These are phyloP conservation scores for Uropsilus gracilis DNA, from an alignment of 2,113 vertebrate genomes.

Conservation along the genomic window DNA sequence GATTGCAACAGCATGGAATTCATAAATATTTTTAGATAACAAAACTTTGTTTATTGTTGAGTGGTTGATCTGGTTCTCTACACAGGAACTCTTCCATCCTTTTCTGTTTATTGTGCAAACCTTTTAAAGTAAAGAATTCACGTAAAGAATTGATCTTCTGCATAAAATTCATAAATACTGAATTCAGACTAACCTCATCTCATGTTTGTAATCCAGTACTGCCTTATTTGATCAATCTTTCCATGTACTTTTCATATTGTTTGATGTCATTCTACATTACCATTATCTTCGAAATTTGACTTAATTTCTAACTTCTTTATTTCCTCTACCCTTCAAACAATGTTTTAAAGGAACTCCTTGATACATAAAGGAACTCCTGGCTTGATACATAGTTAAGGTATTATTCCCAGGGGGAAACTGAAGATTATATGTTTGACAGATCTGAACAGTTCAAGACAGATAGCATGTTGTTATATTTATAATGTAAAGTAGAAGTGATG, in stretches of 20 bases:
- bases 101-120: not conserved
- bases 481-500: not conserved
- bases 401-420: not conserved
- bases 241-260: not conserved
- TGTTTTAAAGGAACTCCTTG: not conserved
- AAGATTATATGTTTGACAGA: not conserved
- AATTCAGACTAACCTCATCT: not conserved
- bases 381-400: not conserved
- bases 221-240: not conserved
- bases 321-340: not conserved
- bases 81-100: not conserved
- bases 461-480: not conserved
- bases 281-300: not conserved
- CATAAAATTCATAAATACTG: not conserved
- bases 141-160: not conserved
- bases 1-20: not conserved
- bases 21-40: not conserved
- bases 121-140: not conserved
- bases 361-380: not conserved
- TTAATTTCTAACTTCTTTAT: not conserved
- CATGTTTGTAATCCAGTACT: not conserved
- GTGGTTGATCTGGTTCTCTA: not conserved
- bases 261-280: not conserved
- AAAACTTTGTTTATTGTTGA: not conserved
- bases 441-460: not conserved